phyloP scores from a whole-genome alignment of 2,113 vertebrate genomes.

The Callipepla californica region DNA sequence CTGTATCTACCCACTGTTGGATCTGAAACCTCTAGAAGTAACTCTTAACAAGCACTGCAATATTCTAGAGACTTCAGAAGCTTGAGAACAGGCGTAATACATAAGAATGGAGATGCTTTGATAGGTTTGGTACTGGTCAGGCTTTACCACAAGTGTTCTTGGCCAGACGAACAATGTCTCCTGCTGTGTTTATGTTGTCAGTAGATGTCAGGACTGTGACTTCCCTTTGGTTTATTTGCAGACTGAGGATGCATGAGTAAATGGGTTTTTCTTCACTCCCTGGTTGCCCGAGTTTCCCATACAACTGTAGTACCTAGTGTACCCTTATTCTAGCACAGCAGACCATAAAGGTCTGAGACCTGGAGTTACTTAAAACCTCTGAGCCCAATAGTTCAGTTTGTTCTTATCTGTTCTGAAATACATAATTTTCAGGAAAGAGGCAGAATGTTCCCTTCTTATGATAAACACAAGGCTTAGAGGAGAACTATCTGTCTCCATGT shows the following conservation, averaged over 20 bases:
- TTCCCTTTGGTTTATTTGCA: not conserved
- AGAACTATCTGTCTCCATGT: not conserved
- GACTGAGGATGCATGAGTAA: not conserved
- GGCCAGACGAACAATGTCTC: not conserved
- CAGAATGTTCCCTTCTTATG: not conserved
- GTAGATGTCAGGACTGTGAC: not conserved
- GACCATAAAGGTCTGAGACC: not conserved
- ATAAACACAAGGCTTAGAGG: not conserved
- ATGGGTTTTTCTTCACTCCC: not conserved
- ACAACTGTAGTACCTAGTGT: not conserved
- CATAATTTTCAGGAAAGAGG: not conserved
- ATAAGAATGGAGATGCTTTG: not conserved
- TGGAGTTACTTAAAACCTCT: not conserved
- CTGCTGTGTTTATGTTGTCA: not conserved
- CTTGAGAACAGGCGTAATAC: not conserved
- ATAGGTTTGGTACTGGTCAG: not conserved
- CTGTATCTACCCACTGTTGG: not conserved
- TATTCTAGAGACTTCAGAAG: not conserved
- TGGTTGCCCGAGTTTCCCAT: accelerated
- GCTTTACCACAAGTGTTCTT: not conserved
- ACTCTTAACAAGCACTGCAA: not conserved
- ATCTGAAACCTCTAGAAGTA: not conserved
- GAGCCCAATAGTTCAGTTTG: not conserved
- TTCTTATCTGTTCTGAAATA: conserved; percentile 15
- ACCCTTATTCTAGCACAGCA: not conserved